Base-by-base conservation (phyloP, 1,140 invertebrate species). In the Cataglyphis hispanica region DNA sequence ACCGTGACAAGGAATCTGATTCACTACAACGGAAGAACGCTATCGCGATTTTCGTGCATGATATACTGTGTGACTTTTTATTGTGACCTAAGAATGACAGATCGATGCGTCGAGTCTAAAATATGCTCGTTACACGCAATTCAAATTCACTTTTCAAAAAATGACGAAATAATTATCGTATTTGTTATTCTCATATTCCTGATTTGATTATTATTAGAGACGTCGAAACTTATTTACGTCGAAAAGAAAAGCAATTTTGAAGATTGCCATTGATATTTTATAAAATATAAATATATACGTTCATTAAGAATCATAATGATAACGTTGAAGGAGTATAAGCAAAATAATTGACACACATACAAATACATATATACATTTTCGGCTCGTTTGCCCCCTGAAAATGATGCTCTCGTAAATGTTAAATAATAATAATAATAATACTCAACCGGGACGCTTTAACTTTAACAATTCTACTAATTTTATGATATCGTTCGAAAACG, bases 1-100 rank as follows among this genome's bases (percentile, higher is more conserved):
- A 83, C 37, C 67, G 37, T 72, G 67, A 83, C 78, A 83, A 83
- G 78, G 7, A 74, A 83, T 74, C 67, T 25, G 78, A 72, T 83
- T 83, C 37, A 34, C 37, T 40, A 37, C 74, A 83, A 72, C 72
- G 67, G 67, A 83, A 74, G 60, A 13, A 66, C n/a, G 22, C 34
- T 80, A 80, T 80, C 63, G 46, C 16, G 34, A 80, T 56, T 22
- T 69, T 69, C 64, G 69, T 69, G 60, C 40, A n/a, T 64, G 77
- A n/a, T 8, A 5, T 31, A 40, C 31, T n/a, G n/a, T n/a, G 10
- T 19, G 43, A 19, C 46, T 69, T 69, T 53, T 69, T 56, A 27
- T 69, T 69, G 34, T n/a, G 50, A 69, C 46, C 22, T 31, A 22
- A 13, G 16, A 80, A 80, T 80, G 66, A 53, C 16, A 16, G n/a